These are phyloP conservation scores for Meteorus colon DNA, from an alignment of 2,888 invertebrate species.

Conservation along the genomic window DNA sequence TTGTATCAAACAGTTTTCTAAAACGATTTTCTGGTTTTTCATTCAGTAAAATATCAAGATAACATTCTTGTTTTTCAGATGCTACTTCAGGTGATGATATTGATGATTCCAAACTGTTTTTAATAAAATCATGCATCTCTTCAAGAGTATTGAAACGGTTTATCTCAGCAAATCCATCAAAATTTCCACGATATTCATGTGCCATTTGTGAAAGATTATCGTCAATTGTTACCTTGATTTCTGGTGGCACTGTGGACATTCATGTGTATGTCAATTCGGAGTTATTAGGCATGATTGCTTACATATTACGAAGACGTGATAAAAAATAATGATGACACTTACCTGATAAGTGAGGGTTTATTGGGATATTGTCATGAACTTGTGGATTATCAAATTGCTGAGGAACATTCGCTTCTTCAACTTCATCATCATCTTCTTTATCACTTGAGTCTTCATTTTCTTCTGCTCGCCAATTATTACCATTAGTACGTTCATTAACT, in stretches of 20 bases:
- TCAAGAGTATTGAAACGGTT: constrained; percentile 52
- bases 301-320: no score
- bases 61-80: constrained; percentile 47
- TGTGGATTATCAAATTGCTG: neutral
- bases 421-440: constrained; percentile 50
- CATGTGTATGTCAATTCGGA: neutral
- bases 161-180: constrained; percentile 53
- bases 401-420: constrained; percentile 30
- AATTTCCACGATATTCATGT: constrained; percentile 53
- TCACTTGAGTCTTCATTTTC: constrained; percentile 49
- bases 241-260: constrained; percentile 34
- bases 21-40: constrained; percentile 51
- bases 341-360: constrained; percentile 17
- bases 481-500: constrained; percentile 42
- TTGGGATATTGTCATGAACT: constrained; percentile 4
- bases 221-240: constrained; percentile 40
- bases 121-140: constrained; percentile 54
- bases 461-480: constrained; percentile 29
- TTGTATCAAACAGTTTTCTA: constrained; percentile 47
- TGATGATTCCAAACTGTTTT: constrained; percentile 44
- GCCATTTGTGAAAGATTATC: constrained; percentile 41
- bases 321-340: neutral
- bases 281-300: no score
- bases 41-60: constrained; percentile 52
- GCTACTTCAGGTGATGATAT: neutral